These are phyloP conservation scores for Drosophila pullipes DNA, from an alignment of 2,888 invertebrate genomes.

Conservation along the genomic window DNA sequence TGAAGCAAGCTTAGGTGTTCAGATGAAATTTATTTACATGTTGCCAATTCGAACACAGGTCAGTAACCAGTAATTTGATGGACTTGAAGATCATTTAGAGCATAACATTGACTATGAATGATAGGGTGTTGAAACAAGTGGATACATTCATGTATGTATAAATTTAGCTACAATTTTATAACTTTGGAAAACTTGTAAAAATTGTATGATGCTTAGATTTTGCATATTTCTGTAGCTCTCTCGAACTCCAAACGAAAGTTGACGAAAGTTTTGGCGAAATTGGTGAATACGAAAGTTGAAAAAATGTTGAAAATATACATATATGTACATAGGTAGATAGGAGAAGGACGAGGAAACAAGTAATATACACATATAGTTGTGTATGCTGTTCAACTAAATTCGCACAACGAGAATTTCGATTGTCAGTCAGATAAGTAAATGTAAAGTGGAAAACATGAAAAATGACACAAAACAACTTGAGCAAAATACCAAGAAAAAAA, in stretches of 20 bases:
- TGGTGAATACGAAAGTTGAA: constrained; percentile 47
- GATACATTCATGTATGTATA: constrained; percentile 12
- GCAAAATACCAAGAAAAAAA: constrained; percentile 18
- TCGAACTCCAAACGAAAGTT: constrained; percentile 42
- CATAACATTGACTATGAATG: constrained; percentile 25
- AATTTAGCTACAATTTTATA: constrained; percentile 5
- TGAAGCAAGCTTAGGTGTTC: background rate
- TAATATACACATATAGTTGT: constrained; percentile 6
- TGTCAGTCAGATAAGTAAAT: constrained; percentile 23
- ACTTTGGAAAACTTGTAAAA: constrained; percentile 22
- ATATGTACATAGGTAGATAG: constrained; percentile 22
- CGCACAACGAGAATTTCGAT: constrained; percentile 6
- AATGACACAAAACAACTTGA: constrained; percentile 44
- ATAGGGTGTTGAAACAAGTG: background rate
- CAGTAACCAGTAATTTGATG: background rate
- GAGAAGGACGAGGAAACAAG: background rate
- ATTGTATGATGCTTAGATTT: background rate
- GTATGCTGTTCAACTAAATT: constrained; percentile 18
- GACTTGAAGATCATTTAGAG: background rate
- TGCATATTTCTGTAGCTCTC: constrained; percentile 33
- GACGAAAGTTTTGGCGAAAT: constrained; percentile 41
- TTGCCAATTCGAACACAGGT: background rate
- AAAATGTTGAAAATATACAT: constrained; percentile 34
- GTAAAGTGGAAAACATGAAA: constrained; percentile 27
- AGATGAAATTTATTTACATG: constrained; percentile 10